These are phyloP conservation scores for Campylomormyrus tamandua DNA, from an alignment of 2,113 vertebrate genomes.

Conservation along the genomic window DNA sequence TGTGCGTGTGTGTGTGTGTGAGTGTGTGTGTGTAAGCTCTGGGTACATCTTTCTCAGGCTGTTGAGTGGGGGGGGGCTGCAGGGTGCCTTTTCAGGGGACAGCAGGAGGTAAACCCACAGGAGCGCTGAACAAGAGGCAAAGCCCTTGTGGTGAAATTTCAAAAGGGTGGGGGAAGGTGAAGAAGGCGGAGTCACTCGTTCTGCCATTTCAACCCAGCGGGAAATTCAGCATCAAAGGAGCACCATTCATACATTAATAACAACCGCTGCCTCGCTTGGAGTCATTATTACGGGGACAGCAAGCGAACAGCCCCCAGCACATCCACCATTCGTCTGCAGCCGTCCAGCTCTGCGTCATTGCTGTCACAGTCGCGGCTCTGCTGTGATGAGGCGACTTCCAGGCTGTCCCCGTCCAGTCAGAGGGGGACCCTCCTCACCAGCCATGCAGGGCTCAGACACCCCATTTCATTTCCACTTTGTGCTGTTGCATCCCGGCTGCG, in stretches of 20 bases:
- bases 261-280: neutral
- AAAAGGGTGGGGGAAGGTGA: neutral
- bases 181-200: neutral
- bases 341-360: neutral
- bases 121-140: neutral
- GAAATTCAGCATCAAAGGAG: constrained; percentile 18
- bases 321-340: neutral
- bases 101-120: neutral
- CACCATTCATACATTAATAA: constrained; percentile 19
- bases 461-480: constrained; percentile 11
- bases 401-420: neutral
- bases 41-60: neutral
- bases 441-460: neutral
- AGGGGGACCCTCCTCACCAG: neutral
- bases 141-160: neutral
- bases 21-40: neutral
- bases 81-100: neutral
- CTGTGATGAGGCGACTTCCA: neutral
- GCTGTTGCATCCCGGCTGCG: neutral
- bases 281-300: constrained; percentile 2
- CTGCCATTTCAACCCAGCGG: neutral
- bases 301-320: neutral
- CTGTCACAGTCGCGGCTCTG: neutral
- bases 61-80: neutral
- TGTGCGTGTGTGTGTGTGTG: neutral